Conservation (phyloP, 1,140 invertebrate species). For the Drosophila nasuta region DNA sequence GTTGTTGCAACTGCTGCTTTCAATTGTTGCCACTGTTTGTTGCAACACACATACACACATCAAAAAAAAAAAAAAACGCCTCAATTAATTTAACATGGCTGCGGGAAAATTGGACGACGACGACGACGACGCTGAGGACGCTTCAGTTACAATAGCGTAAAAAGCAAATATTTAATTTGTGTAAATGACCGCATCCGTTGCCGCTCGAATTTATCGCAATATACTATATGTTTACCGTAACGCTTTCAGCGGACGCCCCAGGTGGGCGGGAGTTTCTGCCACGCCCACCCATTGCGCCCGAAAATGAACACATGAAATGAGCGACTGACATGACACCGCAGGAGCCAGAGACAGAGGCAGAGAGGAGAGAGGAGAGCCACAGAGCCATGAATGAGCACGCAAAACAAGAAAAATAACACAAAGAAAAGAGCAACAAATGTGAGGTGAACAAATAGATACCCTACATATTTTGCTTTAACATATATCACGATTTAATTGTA, state of each 20-base stretch:
- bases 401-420: slow-evolving; percentile 21
- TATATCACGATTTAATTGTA: too few relatives aligned
- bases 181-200: slow-evolving; percentile 70
- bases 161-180: slow-evolving; percentile 78
- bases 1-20: not conserved
- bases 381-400: slow-evolving; percentile 9
- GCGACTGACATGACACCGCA: slow-evolving; percentile 49
- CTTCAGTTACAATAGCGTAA: slow-evolving; percentile 51
- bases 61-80: slow-evolving; percentile 22
- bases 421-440: not conserved
- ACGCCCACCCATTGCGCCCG: not conserved
- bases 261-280: not conserved
- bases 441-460: not conserved
- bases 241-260: slow-evolving; percentile 37
- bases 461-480: not conserved
- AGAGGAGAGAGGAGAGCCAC: not conserved
- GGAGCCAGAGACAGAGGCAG: not conserved
- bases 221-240: slow-evolving; percentile 56
- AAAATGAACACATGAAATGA: slow-evolving; percentile 51
- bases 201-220: slow-evolving; percentile 24
- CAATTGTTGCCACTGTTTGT: slow-evolving; percentile 1
- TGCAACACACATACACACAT: slow-evolving; percentile 5
- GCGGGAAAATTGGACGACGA: slow-evolving; percentile 14
- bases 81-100: slow-evolving; percentile 58
- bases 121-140: slow-evolving; percentile 24